Base-by-base conservation (phyloP, 92 coral and sea anemone species). In the Paragorgia papillata region DNA sequence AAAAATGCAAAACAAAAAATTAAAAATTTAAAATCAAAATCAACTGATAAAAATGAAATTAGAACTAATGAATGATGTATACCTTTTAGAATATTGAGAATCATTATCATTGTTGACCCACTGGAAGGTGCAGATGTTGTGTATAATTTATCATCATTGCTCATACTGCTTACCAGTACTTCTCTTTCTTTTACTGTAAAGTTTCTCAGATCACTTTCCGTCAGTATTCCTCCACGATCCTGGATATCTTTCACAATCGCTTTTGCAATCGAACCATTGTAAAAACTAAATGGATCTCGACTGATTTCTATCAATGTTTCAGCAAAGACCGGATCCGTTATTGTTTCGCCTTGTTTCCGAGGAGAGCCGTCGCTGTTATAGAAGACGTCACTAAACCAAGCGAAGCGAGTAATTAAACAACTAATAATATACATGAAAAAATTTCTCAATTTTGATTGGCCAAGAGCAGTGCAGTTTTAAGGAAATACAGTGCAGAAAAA, bases 1-100 rank as follows among this genome's bases (percentile, higher is more conserved):
- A n/a, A n/a, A n/a, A n/a, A n/a, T n/a, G n/a, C n/a, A n/a, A n/a
- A n/a, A n/a, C n/a, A n/a, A n/a, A n/a, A n/a, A n/a, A n/a, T n/a
- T n/a, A n/a, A n/a, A n/a, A n/a, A n/a, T n/a, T n/a, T n/a, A n/a
- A n/a, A n/a, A n/a, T n/a, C n/a, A n/a, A n/a, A n/a, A n/a, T n/a
- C n/a, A n/a, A n/a, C n/a, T n/a, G n/a, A n/a, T n/a, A n/a, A n/a
- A n/a, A n/a, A n/a, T n/a, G n/a, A n/a, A n/a, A n/a, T n/a, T n/a
- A n/a, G n/a, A n/a, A n/a, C n/a, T n/a, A n/a, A n/a, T n/a, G n/a
- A n/a, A n/a, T n/a, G n/a, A 46, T 46, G 2, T 15, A 7, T 33
- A 92, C 97, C 97, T 92, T 87, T 87, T 17, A 92, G 79, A 62
- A 92, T 89, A 50, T 92, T 89, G 60, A 92, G 69, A 5, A 92